These are phyloP conservation scores for Scortum barcoo DNA, from an alignment of 2,113 vertebrate genomes.

Conservation along the genomic window DNA sequence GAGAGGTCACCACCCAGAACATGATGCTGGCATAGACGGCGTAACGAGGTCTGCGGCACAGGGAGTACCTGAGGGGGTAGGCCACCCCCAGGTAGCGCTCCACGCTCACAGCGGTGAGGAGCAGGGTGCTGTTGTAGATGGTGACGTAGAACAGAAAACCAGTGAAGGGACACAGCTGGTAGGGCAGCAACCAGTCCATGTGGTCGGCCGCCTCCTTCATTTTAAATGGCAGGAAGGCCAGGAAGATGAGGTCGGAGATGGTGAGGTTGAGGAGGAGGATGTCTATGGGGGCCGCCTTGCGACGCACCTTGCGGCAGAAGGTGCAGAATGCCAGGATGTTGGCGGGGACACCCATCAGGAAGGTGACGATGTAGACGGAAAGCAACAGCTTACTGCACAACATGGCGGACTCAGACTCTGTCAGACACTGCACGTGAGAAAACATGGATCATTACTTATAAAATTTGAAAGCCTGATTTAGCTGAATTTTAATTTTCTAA, in stretches of 20 bases:
- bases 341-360: constrained; percentile 87
- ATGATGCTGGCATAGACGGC: constrained; percentile 74
- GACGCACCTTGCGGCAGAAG: constrained; percentile 82
- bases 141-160: constrained; percentile 89
- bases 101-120: constrained; percentile 88
- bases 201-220: constrained; percentile 83
- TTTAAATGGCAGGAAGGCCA: constrained; percentile 89
- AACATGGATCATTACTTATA: neutral
- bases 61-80: constrained; percentile 86
- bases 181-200: constrained; percentile 83
- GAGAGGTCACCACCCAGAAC: constrained; percentile 85
- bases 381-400: constrained; percentile 65
- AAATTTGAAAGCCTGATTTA: too few relatives aligned
- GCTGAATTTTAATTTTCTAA: too few relatives aligned
- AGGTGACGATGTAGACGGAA: constrained; percentile 86
- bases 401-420: constrained; percentile 50
- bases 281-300: constrained; percentile 83
- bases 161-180: constrained; percentile 83
- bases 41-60: constrained; percentile 80
- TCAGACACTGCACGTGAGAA: constrained; percentile 22
- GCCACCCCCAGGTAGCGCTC: constrained; percentile 91
- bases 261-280: constrained; percentile 91
- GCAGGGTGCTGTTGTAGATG: constrained; percentile 91
- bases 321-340: constrained; percentile 88
- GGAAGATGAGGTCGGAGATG: constrained; percentile 89